Evolutionary conservation across 2,888 invertebrate species (phyloP).

Genomic region (Phaonia tiefii): DNA sequence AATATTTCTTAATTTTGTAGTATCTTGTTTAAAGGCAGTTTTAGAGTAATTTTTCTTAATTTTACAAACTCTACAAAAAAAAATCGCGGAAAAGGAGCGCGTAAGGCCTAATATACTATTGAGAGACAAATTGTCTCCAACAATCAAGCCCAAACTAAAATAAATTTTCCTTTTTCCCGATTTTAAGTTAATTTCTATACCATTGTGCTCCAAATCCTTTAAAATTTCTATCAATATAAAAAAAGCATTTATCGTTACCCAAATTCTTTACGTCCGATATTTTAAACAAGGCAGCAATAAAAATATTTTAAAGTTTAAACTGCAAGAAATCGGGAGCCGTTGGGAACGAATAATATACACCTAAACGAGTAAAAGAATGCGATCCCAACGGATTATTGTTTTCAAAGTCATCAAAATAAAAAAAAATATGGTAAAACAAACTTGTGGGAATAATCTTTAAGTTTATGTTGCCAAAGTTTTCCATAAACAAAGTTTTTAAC

Average conservation of each 20-base stretch:
- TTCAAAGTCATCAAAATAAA: slow-evolving; percentile 40
- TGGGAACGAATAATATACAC: slow-evolving; percentile 44
- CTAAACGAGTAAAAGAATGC: slow-evolving; percentile 25
- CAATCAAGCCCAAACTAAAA: slow-evolving; percentile 30
- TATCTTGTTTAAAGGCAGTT: not conserved
- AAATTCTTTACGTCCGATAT: slow-evolving; percentile 41
- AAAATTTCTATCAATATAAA: slow-evolving; percentile 35
- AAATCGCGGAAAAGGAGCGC: slow-evolving; percentile 11
- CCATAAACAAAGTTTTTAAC: slow-evolving; percentile 46
- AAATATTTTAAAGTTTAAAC: slow-evolving; percentile 35
- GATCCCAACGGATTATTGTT: slow-evolving; percentile 35
- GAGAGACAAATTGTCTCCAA: no score
- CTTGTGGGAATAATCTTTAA: slow-evolving; percentile 18
- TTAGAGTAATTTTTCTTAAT: not conserved
- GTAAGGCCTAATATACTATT: slow-evolving; percentile 32
- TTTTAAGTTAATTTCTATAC: slow-evolving; percentile 15
- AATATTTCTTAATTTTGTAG: slow-evolving; percentile 15
- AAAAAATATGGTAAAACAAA: slow-evolving; percentile 33
- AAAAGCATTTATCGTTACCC: slow-evolving; percentile 48
- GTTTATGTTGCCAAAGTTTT: slow-evolving; percentile 42
- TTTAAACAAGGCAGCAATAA: slow-evolving; percentile 45
- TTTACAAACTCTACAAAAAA: slow-evolving; percentile 31
- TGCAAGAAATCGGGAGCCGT: slow-evolving; percentile 29
- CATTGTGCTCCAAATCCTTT: slow-evolving; percentile 35
- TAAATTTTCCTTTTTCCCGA: slow-evolving; percentile 26